phyloP scores from a whole-genome alignment of 2,113 vertebrate genomes.

The Speoplatyrhinus poulsoni region DNA sequence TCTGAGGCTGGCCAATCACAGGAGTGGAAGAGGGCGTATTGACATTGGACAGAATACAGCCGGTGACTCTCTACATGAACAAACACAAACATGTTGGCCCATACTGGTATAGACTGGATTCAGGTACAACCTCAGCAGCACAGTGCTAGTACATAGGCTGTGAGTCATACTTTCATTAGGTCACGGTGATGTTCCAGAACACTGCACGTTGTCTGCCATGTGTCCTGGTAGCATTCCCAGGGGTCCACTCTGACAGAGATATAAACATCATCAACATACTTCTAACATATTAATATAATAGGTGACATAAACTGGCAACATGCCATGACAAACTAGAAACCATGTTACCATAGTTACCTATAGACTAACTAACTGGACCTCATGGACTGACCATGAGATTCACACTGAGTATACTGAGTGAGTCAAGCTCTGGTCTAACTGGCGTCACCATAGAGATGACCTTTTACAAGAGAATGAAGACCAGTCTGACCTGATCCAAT shows the following conservation, averaged over 20 bases:
- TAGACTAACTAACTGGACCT: not conserved
- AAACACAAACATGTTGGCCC: constrained; percentile 8
- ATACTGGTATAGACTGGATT: no score
- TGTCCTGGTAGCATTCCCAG: constrained; percentile 98
- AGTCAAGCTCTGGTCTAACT: not conserved
- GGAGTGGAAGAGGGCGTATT: constrained; percentile 94
- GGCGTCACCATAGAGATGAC: no score
- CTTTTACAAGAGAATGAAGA: not conserved
- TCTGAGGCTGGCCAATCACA: constrained; percentile 93
- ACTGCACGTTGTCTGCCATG: constrained; percentile 97
- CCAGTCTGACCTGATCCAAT: constrained; percentile 94
- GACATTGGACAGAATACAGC: constrained; percentile 97
- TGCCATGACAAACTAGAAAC: not conserved
- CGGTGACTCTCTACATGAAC: constrained; percentile 88
- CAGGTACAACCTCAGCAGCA: not conserved
- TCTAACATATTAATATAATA: not conserved
- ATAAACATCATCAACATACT: not conserved
- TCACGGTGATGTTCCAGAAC: constrained; percentile 96
- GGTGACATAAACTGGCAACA: not conserved
- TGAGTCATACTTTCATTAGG: constrained; percentile 91
- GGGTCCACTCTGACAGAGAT: constrained; percentile 88
- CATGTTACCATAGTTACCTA: no score
- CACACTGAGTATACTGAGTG: no score
- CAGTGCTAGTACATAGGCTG: not conserved
- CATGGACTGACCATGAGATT: no score